Evolutionary conservation across 2,797 vertebrate species (phyloP).

Genomic region (Trachops cirrhosus): DNA sequence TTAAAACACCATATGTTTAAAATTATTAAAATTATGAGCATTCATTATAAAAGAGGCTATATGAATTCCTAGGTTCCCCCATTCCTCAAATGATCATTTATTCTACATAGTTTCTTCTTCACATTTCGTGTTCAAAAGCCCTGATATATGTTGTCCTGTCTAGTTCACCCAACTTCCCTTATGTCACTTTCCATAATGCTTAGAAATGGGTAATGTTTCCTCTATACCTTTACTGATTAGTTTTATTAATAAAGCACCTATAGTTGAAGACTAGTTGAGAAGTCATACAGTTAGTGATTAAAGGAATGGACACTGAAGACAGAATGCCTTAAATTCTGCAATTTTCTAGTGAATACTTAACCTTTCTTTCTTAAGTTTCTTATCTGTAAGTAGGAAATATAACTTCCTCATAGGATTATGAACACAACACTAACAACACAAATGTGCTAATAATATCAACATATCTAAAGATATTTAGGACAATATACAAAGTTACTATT

Average conservation of each 20-base stretch:
- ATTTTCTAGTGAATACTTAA: background rate
- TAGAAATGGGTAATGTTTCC: background rate
- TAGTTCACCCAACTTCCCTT: background rate
- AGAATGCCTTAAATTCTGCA: background rate
- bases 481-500: background rate
- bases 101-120: background rate
- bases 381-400: background rate
- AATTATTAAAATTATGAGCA: background rate
- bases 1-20: background rate
- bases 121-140: background rate
- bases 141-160: background rate
- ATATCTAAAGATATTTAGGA: background rate
- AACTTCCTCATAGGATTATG: background rate
- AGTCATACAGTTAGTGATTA: background rate
- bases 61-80: background rate
- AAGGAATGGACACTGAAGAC: background rate
- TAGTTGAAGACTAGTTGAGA: background rate
- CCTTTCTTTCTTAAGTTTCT: background rate
- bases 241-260: background rate
- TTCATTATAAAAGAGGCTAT: background rate
- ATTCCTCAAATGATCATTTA: background rate
- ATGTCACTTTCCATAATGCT: background rate
- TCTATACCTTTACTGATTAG: background rate
- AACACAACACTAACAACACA: background rate
- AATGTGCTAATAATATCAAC: background rate